Evolutionary conservation across 2,113 vertebrate genomes (phyloP).

Genomic region (Aegithalos caudatus): DNA sequence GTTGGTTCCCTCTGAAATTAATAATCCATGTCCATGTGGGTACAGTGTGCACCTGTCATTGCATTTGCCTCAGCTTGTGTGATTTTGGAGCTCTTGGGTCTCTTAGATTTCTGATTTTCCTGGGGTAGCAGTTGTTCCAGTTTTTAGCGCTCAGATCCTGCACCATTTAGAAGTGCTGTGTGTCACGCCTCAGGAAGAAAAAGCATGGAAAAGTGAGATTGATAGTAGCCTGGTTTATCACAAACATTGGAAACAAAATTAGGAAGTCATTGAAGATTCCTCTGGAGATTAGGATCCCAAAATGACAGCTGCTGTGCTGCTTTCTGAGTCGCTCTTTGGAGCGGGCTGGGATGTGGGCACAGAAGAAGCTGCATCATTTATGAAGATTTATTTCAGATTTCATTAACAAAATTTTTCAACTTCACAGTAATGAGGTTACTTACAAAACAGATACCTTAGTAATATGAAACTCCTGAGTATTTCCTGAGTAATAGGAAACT

Average conservation of each 20-base stretch:
- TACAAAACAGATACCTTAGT: background rate
- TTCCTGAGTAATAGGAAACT: background rate
- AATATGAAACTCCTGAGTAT: background rate
- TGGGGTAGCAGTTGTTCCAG: background rate
- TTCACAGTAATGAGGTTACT: background rate
- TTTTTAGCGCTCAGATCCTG: background rate
- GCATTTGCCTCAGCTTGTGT: background rate
- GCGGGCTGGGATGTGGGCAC: background rate
- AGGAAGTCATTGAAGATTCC: constrained; percentile 47
- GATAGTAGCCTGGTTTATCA: constrained; percentile 42
- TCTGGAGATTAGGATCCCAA: constrained; percentile 20
- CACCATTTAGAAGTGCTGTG: background rate
- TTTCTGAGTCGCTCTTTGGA: constrained; percentile 18
- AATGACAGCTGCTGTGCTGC: constrained; percentile 30
- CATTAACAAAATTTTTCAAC: constrained; percentile 22
- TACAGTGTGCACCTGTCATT: fast-evolving
- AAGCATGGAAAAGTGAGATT: background rate
- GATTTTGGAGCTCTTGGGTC: background rate
- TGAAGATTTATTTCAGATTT: constrained; percentile 40
- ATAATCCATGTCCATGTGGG: fast-evolving
- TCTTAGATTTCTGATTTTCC: background rate
- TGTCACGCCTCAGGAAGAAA: constrained; percentile 7
- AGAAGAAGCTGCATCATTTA: constrained; percentile 2
- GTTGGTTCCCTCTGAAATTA: background rate
- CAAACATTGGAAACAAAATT: constrained; percentile 44